Evolutionary conservation across 2,113 vertebrate genomes (phyloP).

Genomic region (Origma solitaria): DNA sequence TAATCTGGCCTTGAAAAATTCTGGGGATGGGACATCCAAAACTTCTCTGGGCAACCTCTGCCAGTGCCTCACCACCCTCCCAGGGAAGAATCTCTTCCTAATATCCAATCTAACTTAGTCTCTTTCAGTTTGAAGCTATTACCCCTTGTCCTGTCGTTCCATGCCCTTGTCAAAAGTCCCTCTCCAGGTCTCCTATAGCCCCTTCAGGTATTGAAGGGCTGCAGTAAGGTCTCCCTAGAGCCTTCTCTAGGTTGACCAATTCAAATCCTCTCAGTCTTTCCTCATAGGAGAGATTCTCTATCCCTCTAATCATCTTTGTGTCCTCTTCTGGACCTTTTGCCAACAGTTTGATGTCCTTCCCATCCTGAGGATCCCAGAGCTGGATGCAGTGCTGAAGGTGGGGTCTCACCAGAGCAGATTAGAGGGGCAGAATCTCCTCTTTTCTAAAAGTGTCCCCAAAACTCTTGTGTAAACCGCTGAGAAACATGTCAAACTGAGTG

Average conservation of each 20-base stretch:
- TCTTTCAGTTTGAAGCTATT: neutral
- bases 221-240: neutral
- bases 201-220: neutral
- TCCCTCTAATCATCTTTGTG: neutral
- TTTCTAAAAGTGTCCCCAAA: neutral
- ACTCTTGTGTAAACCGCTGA: neutral
- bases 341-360: neutral
- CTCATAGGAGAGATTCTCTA: neutral
- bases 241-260: neutral
- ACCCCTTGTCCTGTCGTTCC: neutral
- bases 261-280: neutral
- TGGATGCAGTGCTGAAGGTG: neutral
- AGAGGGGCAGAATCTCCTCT: neutral
- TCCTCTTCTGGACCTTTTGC: neutral
- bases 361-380: neutral
- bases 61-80: neutral
- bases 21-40: neutral
- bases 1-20: neutral
- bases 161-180: neutral
- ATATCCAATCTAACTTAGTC: neutral
- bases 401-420: neutral
- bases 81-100: neutral
- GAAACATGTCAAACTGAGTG: neutral
- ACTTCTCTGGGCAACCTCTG: neutral
- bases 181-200: neutral